Conservation (phyloP, 2,113 vertebrate genomes). For the Vulpes vulpes region DNA sequence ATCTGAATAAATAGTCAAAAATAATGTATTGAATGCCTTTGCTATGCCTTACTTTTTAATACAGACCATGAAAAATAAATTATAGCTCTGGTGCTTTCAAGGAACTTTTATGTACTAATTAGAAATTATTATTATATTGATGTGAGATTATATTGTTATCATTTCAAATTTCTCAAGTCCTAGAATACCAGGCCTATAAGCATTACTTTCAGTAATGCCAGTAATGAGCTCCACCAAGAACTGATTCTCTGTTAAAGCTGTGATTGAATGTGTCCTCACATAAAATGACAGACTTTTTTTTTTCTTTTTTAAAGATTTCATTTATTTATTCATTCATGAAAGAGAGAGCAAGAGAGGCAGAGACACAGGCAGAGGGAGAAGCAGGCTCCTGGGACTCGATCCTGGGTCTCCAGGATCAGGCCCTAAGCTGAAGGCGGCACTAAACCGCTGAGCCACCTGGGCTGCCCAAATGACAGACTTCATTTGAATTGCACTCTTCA, state of each 20-base stretch:
- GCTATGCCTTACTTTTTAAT: slow-evolving; percentile 4
- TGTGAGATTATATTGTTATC: not conserved
- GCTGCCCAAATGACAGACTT: no score
- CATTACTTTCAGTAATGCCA: not conserved
- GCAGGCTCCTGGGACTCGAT: no score
- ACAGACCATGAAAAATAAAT: not conserved
- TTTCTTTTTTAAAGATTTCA: no score
- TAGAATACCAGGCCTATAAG: not conserved
- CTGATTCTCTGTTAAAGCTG: not conserved
- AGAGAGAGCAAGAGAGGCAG: no score
- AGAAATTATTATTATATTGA: not conserved
- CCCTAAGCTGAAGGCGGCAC: no score
- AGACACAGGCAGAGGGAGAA: no score
- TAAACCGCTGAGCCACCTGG: no score
- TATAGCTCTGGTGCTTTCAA: slow-evolving; percentile 8
- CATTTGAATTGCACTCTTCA: no score
- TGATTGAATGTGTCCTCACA: not conserved
- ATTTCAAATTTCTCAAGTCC: not conserved
- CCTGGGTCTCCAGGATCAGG: no score
- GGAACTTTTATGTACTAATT: not conserved
- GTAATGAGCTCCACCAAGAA: not conserved
- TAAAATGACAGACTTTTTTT: not conserved
- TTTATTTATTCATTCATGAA: no score
- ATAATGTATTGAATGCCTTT: not conserved
- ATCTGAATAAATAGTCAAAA: slow-evolving; percentile 28